Conservation (phyloP, 1,140 invertebrate genomes). For the Leptopilina clavipes region DNA sequence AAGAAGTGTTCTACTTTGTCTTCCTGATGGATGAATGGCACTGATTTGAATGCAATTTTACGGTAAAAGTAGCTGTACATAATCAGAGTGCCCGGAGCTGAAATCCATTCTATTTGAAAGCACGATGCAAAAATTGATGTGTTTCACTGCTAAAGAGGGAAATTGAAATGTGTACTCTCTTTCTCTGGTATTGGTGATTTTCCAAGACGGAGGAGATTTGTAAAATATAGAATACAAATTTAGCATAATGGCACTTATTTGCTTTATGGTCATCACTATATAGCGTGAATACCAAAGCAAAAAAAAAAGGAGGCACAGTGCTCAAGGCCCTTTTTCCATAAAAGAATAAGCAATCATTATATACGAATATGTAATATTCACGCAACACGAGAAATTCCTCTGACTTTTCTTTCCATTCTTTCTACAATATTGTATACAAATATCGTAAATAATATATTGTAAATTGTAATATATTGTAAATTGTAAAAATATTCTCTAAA, state of each 20-base stretch:
- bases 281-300: background rate
- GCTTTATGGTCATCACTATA: background rate
- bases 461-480: too few relatives aligned
- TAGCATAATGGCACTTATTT: constrained; percentile 24
- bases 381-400: background rate
- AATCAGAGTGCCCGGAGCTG: background rate
- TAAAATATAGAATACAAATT: background rate
- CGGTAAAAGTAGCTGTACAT: constrained; percentile 13
- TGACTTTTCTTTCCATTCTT: too few relatives aligned
- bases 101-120: constrained; percentile 18
- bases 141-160: constrained; percentile 25
- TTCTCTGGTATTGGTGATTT: constrained; percentile 3
- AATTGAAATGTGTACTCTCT: constrained; percentile 30
- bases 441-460: too few relatives aligned
- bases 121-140: constrained; percentile 29
- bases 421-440: too few relatives aligned
- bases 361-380: background rate
- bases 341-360: background rate
- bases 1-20: background rate
- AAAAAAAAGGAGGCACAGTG: background rate
- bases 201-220: background rate
- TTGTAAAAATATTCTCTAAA: too few relatives aligned
- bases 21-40: background rate
- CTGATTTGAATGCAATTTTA: constrained; percentile 9
- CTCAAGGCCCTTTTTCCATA: background rate